Evolutionary conservation across 2,113 vertebrate species (phyloP).

Genomic region (Forbesichthys papilliferus): DNA sequence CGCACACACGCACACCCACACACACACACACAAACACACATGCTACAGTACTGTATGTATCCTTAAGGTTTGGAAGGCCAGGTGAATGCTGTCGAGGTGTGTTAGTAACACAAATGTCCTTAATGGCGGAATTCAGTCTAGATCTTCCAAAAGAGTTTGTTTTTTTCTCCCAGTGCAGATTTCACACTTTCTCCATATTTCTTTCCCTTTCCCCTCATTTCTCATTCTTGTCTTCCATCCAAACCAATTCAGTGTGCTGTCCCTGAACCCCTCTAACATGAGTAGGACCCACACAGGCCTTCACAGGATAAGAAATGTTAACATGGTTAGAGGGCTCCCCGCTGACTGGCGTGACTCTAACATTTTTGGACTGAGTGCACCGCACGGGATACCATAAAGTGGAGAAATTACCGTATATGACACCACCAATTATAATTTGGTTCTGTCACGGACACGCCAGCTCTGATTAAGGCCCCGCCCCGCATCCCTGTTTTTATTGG

Average conservation of each 20-base stretch:
- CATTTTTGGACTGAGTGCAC: slow-evolving; percentile 26
- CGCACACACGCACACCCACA: not conserved
- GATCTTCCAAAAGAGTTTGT: slow-evolving; percentile 27
- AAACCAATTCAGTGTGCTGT: slow-evolving; percentile 39
- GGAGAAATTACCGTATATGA: slow-evolving; percentile 14
- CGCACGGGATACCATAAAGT: slow-evolving; percentile 38
- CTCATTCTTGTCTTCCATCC: slow-evolving; percentile 42
- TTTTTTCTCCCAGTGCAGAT: slow-evolving; percentile 31
- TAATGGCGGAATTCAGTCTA: not conserved
- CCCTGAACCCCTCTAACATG: slow-evolving; percentile 29
- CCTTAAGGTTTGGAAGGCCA: slow-evolving; percentile 23
- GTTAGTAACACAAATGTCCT: slow-evolving; percentile 30
- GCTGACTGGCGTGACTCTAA: slow-evolving; percentile 4
- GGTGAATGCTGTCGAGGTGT: slow-evolving; percentile 11
- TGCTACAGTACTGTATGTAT: slow-evolving; percentile 8
- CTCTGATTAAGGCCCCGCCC: slow-evolving; percentile 18
- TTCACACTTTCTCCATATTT: slow-evolving; percentile 42
- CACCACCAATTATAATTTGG: slow-evolving; percentile 21
- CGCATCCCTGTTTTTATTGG: slow-evolving; percentile 33
- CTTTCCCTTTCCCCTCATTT: not conserved
- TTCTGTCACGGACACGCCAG: slow-evolving; percentile 20
- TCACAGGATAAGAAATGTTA: slow-evolving; percentile 19
- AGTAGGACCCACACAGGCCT: slow-evolving; percentile 34
- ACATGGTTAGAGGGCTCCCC: slow-evolving; percentile 15
- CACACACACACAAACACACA: not conserved